A percentile compares a stretch with the other conserved stretches of the same genome.
Conservation (phyloP, 2,797 vertebrate genomes). For the Phaenicophaeus curvirostris region DNA sequence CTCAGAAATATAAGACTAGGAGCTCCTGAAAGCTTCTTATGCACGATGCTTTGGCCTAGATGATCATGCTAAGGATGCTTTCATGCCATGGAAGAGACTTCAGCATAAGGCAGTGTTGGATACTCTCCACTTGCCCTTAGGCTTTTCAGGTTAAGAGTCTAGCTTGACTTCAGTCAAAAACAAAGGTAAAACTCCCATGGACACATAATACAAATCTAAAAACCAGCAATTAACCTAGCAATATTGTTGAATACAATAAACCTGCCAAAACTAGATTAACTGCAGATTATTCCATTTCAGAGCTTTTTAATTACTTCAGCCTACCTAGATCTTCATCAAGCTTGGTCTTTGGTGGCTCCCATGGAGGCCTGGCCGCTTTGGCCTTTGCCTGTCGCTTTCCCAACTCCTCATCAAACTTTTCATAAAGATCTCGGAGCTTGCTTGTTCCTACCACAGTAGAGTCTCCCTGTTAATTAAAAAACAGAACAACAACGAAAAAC, state of each 20-base stretch:
- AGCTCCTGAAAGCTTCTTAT: neutral
- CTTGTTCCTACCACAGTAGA: slow-evolving; percentile 97
- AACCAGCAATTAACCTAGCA: neutral
- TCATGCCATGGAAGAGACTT: neutral
- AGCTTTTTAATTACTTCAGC: neutral
- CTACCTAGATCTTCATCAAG: slow-evolving; percentile 92
- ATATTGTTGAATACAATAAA: neutral
- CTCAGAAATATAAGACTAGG: neutral
- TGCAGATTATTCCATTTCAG: neutral
- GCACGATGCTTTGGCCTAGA: neutral
- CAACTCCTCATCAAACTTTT: slow-evolving; percentile 92
- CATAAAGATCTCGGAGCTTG: slow-evolving; percentile 88
- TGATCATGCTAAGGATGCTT: neutral
- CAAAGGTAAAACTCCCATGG: neutral
- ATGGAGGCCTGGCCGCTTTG: slow-evolving; percentile 87
- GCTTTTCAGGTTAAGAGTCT: neutral
- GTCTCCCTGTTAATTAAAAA: slow-evolving; percentile 84
- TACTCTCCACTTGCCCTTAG: neutral
- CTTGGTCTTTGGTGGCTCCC: slow-evolving; percentile 96
- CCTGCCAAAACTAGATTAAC: neutral
- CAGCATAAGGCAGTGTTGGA: neutral
- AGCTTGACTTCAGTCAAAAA: neutral
- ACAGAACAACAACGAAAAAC: neutral
- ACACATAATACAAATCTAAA: neutral
- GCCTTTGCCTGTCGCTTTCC: slow-evolving; percentile 89